phyloP scores from a whole-genome alignment of 2,113 vertebrate species.

The Anser brachyrhynchus region DNA sequence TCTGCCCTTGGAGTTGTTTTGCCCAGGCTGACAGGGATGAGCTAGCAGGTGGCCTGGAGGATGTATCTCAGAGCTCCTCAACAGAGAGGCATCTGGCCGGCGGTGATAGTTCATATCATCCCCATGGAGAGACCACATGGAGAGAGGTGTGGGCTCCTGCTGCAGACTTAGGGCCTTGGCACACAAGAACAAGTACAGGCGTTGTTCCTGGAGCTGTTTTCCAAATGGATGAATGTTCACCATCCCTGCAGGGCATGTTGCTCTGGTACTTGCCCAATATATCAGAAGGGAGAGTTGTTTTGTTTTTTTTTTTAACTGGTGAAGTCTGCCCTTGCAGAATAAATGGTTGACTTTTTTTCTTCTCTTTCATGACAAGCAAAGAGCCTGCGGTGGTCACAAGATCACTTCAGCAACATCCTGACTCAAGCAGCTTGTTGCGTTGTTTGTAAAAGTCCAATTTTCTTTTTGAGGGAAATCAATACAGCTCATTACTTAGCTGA shows the following conservation, averaged over 20 bases:
- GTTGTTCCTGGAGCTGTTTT: background rate
- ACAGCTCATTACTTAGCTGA: slow-evolving; percentile 44
- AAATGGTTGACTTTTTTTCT: background rate
- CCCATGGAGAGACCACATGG: background rate
- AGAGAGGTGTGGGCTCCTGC: background rate
- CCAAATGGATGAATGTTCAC: background rate
- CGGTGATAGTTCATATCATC: background rate
- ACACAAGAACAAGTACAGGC: background rate
- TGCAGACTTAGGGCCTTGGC: background rate
- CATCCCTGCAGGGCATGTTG: background rate
- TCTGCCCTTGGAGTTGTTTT: background rate
- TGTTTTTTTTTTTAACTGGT: background rate
- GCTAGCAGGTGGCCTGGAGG: background rate
- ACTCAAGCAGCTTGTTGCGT: background rate
- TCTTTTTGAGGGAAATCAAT: slow-evolving; percentile 62
- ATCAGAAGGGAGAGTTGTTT: background rate
- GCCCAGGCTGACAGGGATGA: background rate
- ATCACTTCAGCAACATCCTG: slow-evolving; percentile 21
- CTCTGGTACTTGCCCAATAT: background rate
- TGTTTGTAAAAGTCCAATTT: slow-evolving; percentile 54
- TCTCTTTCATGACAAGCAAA: background rate
- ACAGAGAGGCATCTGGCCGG: background rate
- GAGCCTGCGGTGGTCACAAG: background rate
- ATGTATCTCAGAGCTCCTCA: background rate
- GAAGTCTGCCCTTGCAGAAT: background rate